These are phyloP conservation scores for Hoplostethus mediterraneus DNA, from an alignment of 2,797 vertebrate species.

Conservation along the genomic window DNA sequence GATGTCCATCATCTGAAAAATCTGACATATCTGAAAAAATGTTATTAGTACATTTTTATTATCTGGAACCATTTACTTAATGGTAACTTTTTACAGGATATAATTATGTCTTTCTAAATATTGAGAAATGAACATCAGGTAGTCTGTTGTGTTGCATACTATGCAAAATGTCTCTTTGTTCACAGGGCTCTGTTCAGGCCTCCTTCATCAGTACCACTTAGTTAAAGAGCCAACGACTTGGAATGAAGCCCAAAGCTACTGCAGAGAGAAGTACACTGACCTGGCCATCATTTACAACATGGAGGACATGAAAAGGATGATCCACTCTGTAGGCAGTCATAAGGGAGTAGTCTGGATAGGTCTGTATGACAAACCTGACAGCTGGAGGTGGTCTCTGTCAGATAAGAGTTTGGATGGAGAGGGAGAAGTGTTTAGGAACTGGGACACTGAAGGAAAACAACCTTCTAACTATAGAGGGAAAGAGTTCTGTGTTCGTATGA, in stretches of 20 bases:
- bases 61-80: too few species aligned
- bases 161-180: too few species aligned
- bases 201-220: not conserved
- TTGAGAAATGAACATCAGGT: too few species aligned
- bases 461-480: not conserved
- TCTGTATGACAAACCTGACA: accelerated
- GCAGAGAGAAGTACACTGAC: slow-evolving; percentile 3
- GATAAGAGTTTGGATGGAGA: accelerated
- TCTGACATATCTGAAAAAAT: too few species aligned
- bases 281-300: slow-evolving; percentile 5
- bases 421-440: accelerated
- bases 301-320: not conserved
- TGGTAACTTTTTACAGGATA: too few species aligned
- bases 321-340: not conserved
- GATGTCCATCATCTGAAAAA: too few species aligned
- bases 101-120: too few species aligned
- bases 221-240: slow-evolving; percentile 3
- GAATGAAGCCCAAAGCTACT: not conserved
- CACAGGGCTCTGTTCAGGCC: slow-evolving; percentile 4
- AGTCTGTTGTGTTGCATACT: too few species aligned
- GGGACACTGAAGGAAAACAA: accelerated
- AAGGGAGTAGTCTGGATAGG: slow-evolving; percentile 20
- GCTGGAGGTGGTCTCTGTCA: slow-evolving; percentile 1
- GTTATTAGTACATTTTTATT: too few species aligned
- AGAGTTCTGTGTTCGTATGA: accelerated